phyloP scores from a whole-genome alignment of 2,888 invertebrate genomes.

The Lamellibrachia columna region DNA sequence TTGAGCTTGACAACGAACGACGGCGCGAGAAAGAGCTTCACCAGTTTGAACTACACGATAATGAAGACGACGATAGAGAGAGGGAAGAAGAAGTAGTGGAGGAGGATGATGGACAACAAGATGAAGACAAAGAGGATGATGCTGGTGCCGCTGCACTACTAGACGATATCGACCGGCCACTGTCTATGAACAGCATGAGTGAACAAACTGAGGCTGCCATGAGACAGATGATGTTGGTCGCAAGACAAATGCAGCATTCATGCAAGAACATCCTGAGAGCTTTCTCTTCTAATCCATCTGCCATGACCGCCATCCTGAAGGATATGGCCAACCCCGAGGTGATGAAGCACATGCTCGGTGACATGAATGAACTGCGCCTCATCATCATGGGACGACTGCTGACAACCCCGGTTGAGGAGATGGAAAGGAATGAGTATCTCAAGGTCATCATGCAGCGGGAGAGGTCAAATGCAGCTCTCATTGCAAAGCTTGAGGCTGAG shows the following conservation, averaged over 20 bases:
- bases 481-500: slow-evolving; percentile 62
- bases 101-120: slow-evolving; percentile 26
- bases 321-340: slow-evolving; percentile 36
- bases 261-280: slow-evolving; percentile 59
- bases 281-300: slow-evolving; percentile 56
- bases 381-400: slow-evolving; percentile 61
- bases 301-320: slow-evolving; percentile 49
- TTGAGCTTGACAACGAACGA: background rate
- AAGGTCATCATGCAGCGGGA: slow-evolving; percentile 60
- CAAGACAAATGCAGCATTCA: slow-evolving; percentile 58
- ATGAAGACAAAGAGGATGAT: background rate
- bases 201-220: slow-evolving; percentile 52
- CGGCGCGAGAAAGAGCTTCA: background rate
- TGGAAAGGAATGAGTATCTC: slow-evolving; percentile 60
- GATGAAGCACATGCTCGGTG: slow-evolving; percentile 44
- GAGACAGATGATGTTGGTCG: slow-evolving; percentile 55
- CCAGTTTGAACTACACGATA: background rate
- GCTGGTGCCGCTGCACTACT: background rate
- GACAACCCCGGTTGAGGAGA: slow-evolving; percentile 64
- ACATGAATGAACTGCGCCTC: slow-evolving; percentile 58
- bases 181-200: slow-evolving; percentile 32
- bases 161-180: slow-evolving; percentile 22
- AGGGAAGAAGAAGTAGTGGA: slow-evolving; percentile 18
- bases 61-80: slow-evolving; percentile 13
- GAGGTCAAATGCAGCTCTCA: slow-evolving; percentile 58